Evolutionary conservation across 2,797 vertebrate species (phyloP), one percentile per base, ranked within the genome.

Genomic region (Naso thynnoides): DNA sequence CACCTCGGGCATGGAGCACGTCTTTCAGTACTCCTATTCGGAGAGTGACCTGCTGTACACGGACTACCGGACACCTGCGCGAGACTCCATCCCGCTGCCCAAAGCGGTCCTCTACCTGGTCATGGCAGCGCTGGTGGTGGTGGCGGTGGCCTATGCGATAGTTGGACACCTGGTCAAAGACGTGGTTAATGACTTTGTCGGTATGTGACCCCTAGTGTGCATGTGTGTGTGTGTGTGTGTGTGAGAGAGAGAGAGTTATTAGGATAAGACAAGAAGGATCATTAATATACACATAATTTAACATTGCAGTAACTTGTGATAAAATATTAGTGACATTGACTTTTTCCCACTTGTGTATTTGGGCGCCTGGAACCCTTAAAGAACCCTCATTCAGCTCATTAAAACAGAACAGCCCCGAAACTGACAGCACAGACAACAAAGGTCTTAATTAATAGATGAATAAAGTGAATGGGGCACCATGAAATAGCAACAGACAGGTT

Each of bases 101-200:
- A 96, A 95, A 62, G 96, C 96, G 15, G 95, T 97, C 8, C 95
- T 97, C 18, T 97, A 97, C 89, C 94, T 97, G 79, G 91, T 97
- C 38, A 96, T 96, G 95, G 96, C 95, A 4, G 96, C 95, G 6
- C 90, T 97, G 73, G 96, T 97, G 86, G 94, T 97, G 87, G 96
- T 97, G 69, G 96, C 94, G 3, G 96, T 97, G 91, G 96, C 94
- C 0, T 97, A 97, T 0, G 95, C 95, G 52, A 96, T 97, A 41
- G 96, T 97, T 0, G 96, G 96, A 8, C 96, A 97, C 82, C 94
- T 97, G 83, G 94, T 97, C 76, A 97, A 96, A 91, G 96, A 97
- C 84, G 95, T 97, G 69, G 84, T 96, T 31, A 95, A 96, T 3
- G 96, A 97, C 78, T 95, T 96, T 67, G 91, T 97, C 65, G 96